These are phyloP conservation scores for Staurois parvus DNA, from an alignment of 2,797 vertebrate species.

Conservation along the genomic window DNA sequence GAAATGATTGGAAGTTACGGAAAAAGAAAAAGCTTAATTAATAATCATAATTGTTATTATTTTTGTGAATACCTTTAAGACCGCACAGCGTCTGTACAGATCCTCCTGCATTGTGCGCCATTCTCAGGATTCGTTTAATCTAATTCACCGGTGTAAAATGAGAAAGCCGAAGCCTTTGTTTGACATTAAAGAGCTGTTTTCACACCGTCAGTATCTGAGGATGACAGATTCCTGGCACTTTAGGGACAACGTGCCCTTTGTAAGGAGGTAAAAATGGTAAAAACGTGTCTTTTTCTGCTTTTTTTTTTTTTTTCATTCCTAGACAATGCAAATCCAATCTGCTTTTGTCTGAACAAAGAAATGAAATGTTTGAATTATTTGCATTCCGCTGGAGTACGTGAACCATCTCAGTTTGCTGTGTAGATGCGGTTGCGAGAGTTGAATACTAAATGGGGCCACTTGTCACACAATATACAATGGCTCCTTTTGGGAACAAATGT, in stretches of 20 bases:
- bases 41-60: not conserved
- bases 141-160: constrained; percentile 15
- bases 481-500: not conserved
- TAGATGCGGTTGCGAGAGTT: not conserved
- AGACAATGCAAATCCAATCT: constrained; percentile 20
- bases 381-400: not conserved
- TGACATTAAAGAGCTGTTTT: constrained; percentile 52
- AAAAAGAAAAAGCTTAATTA: not conserved
- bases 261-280: constrained; percentile 4
- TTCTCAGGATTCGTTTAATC: constrained; percentile 3
- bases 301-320: constrained; percentile 16
- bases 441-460: not conserved
- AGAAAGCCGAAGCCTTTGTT: constrained; percentile 32
- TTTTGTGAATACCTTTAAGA: not conserved
- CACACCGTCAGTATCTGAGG: constrained; percentile 33
- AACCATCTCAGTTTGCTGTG: too few relatives aligned
- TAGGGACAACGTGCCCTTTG: constrained; percentile 38
- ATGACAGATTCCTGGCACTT: constrained; percentile 37
- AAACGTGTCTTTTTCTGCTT: constrained; percentile 7
- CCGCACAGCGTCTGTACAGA: not conserved
- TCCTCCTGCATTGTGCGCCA: not conserved
- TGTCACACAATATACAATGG: not conserved
- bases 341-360: not conserved
- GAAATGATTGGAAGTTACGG: not conserved
- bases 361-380: not conserved